These are phyloP conservation scores for Xylophagus ater DNA, from an alignment of 2,888 invertebrate species.

Conservation along the genomic window DNA sequence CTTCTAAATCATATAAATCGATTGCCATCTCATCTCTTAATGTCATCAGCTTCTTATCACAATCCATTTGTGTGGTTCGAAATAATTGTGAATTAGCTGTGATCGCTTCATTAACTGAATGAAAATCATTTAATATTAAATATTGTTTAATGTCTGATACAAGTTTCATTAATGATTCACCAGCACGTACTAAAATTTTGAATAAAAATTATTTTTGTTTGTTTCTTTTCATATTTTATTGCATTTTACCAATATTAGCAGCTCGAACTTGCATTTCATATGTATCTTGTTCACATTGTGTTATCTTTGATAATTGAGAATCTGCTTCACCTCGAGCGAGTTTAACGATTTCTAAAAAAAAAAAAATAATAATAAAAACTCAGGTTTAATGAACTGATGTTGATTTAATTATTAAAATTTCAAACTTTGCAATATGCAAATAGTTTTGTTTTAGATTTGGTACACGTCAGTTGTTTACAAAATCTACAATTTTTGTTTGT, in stretches of 20 bases:
- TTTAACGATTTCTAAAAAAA: conserved; percentile 71
- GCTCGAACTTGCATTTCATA: conserved; percentile 96
- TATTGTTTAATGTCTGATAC: conserved; percentile 98
- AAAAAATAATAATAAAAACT: conserved; percentile 6
- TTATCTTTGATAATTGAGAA: conserved; percentile 77
- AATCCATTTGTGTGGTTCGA: conserved; percentile 80
- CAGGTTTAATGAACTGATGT: background rate
- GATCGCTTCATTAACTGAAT: conserved; percentile 94
- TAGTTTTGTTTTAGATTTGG: too few relatives aligned
- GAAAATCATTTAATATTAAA: conserved; percentile 94
- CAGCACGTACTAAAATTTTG: conserved; percentile 67
- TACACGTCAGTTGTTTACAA: too few relatives aligned
- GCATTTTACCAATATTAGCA: conserved; percentile 70
- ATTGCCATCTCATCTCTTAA: conserved; percentile 90
- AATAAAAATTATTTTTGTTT: background rate
- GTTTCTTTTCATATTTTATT: background rate
- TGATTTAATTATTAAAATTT: background rate
- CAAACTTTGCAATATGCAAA: too few relatives aligned
- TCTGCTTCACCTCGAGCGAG: conserved; percentile 83
- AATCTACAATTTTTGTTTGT: background rate
- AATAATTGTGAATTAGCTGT: conserved; percentile 85
- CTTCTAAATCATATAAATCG: conserved; percentile 48
- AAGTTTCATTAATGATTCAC: conserved; percentile 92
- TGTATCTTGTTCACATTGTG: conserved; percentile 90
- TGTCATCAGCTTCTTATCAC: conserved; percentile 86